Evolutionary conservation across 2,888 invertebrate species (phyloP).

Genomic region (Drosophila nigricruria): DNA sequence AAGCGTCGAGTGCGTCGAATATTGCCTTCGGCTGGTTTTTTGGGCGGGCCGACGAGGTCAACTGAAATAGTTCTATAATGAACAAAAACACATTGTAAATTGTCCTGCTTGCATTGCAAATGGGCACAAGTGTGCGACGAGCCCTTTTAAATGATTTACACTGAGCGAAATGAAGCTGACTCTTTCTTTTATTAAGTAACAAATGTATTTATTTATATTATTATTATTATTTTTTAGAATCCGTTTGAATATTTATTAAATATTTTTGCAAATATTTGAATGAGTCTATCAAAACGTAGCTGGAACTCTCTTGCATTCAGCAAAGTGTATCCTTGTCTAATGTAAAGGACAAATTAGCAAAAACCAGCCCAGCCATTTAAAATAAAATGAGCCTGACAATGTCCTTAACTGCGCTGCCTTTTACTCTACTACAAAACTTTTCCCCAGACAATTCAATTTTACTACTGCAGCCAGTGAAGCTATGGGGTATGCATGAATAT

Average conservation of each 20-base stretch:
- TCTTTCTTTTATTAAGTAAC: too few relatives aligned
- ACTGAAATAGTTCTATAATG: slow-evolving; percentile 77
- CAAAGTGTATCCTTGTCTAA: slow-evolving; percentile 47
- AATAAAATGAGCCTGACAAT: slow-evolving; percentile 61
- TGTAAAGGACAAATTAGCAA: slow-evolving; percentile 78
- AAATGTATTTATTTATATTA: too few relatives aligned
- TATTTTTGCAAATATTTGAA: neutral
- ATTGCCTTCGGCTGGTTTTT: slow-evolving; percentile 58
- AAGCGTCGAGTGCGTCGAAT: slow-evolving; percentile 67
- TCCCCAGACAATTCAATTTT: slow-evolving; percentile 82
- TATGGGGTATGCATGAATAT: slow-evolving; percentile 7
- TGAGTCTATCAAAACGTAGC: slow-evolving; percentile 20
- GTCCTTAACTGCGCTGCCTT: slow-evolving; percentile 64
- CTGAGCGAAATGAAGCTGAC: slow-evolving; percentile 37
- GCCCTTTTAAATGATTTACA: slow-evolving; percentile 36
- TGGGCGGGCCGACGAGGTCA: slow-evolving; percentile 69
- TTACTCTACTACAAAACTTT: slow-evolving; percentile 64
- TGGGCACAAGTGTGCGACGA: slow-evolving; percentile 68
- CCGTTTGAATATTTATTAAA: neutral
- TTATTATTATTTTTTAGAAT: neutral
- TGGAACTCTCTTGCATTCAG: slow-evolving; percentile 9
- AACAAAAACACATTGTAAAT: slow-evolving; percentile 82
- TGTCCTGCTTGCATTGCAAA: slow-evolving; percentile 72
- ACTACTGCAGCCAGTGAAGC: slow-evolving; percentile 50
- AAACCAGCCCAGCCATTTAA: slow-evolving; percentile 75